A percentile compares a stretch with the other conserved stretches of the same genome.
phyloP scores from a whole-genome alignment of 2,797 vertebrate genomes.

The Lophius americanus region DNA sequence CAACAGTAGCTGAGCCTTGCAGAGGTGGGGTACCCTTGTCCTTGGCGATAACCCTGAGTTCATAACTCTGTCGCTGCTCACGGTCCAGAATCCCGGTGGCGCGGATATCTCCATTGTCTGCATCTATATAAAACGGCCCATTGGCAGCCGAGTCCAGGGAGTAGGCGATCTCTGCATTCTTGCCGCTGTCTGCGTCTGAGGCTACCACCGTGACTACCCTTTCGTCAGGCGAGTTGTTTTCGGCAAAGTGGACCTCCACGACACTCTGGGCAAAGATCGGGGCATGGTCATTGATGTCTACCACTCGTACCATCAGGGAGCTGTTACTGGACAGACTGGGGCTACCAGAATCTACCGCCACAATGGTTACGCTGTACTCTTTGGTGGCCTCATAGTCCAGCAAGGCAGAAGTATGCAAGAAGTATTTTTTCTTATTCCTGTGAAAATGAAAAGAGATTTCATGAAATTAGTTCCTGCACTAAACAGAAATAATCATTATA shows the following conservation, averaged over 20 bases:
- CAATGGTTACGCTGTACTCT: slow-evolving; percentile 95
- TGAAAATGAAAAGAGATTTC: slow-evolving; percentile 34
- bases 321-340: slow-evolving; percentile 97
- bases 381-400: slow-evolving; percentile 93
- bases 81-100: slow-evolving; percentile 89
- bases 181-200: slow-evolving; percentile 92
- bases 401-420: slow-evolving; percentile 93
- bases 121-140: slow-evolving; percentile 90
- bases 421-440: slow-evolving; percentile 96
- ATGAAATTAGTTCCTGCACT: slow-evolving; percentile 8
- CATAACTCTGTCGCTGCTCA: slow-evolving; percentile 89
- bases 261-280: slow-evolving; percentile 89
- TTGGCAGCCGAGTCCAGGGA: slow-evolving; percentile 85
- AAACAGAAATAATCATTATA: background rate
- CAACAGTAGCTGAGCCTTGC: slow-evolving; percentile 90
- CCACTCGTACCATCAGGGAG: slow-evolving; percentile 91
- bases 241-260: slow-evolving; percentile 93
- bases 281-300: slow-evolving; percentile 94
- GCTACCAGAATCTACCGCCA: slow-evolving; percentile 95
- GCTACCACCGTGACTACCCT: slow-evolving; percentile 91
- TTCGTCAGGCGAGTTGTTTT: slow-evolving; percentile 93
- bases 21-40: slow-evolving; percentile 91
- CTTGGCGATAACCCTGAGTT: slow-evolving; percentile 90
- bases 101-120: slow-evolving; percentile 91
- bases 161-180: slow-evolving; percentile 92